Conservation (phyloP, 2,797 vertebrate genomes). For the Chanos chanos region DNA sequence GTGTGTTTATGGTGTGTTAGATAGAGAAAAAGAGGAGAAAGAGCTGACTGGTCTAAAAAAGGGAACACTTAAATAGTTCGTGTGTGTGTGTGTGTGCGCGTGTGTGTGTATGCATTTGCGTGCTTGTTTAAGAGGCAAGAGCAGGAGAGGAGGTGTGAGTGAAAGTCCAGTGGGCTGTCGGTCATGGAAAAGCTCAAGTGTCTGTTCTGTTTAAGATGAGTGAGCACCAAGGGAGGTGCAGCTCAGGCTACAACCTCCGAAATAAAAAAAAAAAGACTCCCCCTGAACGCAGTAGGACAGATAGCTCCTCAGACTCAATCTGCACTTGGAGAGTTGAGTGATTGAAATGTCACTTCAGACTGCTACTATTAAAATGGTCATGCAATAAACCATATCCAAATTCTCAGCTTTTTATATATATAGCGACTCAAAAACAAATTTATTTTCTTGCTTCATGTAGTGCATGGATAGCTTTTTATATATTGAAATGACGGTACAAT, state of each 20-base stretch:
- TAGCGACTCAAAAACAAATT: slow-evolving; percentile 8
- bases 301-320: slow-evolving; percentile 28
- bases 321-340: slow-evolving; percentile 36
- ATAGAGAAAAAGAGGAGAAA: slow-evolving; percentile 51
- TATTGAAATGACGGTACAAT: not conserved
- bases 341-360: slow-evolving; percentile 46
- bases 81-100: slow-evolving; percentile 45
- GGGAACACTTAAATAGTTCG: slow-evolving; percentile 44
- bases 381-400: slow-evolving; percentile 18
- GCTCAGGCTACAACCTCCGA: not conserved
- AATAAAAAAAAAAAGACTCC: not conserved
- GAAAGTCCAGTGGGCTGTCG: slow-evolving; percentile 51
- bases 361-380: slow-evolving; percentile 44
- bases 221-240: slow-evolving; percentile 35
- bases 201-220: slow-evolving; percentile 60
- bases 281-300: not conserved
- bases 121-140: slow-evolving; percentile 54
- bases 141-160: slow-evolving; percentile 19
- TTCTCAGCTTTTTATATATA: slow-evolving; percentile 7
- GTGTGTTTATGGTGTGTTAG: slow-evolving; percentile 52
- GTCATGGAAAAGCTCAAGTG: slow-evolving; percentile 55
- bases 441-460: slow-evolving; percentile 3
- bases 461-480: not conserved
- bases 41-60: slow-evolving; percentile 62
- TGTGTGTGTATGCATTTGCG: not conserved